Percentiles rank a stretch among this genome's conserved stretches.
Conservation (phyloP, 2,888 invertebrate species). For the Parascotia fuliginaria region DNA sequence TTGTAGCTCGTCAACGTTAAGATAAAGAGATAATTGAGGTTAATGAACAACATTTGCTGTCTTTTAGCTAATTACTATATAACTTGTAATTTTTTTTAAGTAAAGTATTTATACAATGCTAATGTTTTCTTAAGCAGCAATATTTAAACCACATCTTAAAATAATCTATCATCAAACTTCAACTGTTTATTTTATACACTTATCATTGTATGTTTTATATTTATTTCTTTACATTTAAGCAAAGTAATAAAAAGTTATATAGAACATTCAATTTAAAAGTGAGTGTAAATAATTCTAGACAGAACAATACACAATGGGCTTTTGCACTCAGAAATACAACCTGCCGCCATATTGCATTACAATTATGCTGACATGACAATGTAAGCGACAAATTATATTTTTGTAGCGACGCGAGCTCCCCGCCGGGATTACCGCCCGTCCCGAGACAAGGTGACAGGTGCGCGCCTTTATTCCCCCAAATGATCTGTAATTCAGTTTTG, state of each 20-base stretch:
- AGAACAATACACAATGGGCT: not conserved
- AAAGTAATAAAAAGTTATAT: not conserved
- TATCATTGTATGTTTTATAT: too few species aligned
- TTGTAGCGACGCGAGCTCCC: conserved; percentile 33
- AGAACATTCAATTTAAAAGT: not conserved
- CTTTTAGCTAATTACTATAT: too few species aligned
- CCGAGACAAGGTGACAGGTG: conserved; percentile 50
- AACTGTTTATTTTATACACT: too few species aligned
- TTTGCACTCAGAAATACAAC: conserved; percentile 3
- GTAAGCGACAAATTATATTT: conserved; percentile 63
- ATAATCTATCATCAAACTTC: too few species aligned
- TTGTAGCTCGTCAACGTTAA: too few species aligned
- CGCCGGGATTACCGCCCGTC: conserved; percentile 40
- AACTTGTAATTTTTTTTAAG: too few species aligned
- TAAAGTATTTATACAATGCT: too few species aligned
- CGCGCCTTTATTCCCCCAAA: conserved; percentile 46
- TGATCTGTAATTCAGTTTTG: conserved; percentile 53
- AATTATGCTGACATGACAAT: conserved; percentile 54
- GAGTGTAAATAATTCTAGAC: not conserved
- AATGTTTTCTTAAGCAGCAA: too few species aligned
- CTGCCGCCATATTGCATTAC: conserved; percentile 37
- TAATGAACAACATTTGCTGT: too few species aligned
- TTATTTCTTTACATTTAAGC: not conserved
- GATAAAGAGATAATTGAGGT: too few species aligned
- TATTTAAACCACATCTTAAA: too few species aligned